A percentile compares a stretch with the other conserved stretches of the same genome.
These are phyloP conservation scores for Pachydiplax longipennis DNA, from an alignment of 2,888 invertebrate genomes.

Conservation along the genomic window DNA sequence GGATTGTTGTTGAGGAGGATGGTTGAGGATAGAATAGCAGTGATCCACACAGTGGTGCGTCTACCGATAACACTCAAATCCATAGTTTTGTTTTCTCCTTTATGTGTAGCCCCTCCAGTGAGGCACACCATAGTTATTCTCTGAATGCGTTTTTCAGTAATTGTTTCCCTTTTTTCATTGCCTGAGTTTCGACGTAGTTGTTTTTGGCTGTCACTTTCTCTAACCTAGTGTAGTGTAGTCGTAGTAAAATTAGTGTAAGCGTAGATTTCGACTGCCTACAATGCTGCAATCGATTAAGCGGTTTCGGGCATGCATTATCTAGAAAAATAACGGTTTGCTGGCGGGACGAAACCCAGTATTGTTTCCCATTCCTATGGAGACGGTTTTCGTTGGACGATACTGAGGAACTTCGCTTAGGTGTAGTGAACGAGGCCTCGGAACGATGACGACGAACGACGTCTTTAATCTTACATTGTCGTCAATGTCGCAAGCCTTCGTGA, in stretches of 20 bases:
- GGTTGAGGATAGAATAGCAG: slow-evolving; percentile 8
- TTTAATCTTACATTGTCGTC: neutral
- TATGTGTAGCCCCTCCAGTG: neutral
- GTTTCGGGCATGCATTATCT: slow-evolving; percentile 28
- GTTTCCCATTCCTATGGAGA: neutral
- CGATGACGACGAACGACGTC: neutral
- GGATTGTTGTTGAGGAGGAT: neutral
- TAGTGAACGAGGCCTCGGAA: neutral
- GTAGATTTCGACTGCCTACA: slow-evolving; percentile 37
- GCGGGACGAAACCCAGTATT: neutral
- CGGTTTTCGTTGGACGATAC: neutral
- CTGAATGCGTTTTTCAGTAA: slow-evolving; percentile 6
- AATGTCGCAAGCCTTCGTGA: slow-evolving; percentile 25
- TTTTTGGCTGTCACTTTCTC: slow-evolving; percentile 6
- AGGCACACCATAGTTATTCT: slow-evolving; percentile 22
- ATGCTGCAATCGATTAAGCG: slow-evolving; percentile 24
- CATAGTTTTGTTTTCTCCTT: slow-evolving; percentile 9
- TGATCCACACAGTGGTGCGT: neutral
- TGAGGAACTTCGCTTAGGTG: neutral
- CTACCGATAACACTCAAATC: neutral
- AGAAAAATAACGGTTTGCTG: neutral
- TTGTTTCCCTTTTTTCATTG: neutral
- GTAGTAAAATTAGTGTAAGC: slow-evolving; percentile 21
- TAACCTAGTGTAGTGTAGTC: slow-evolving; percentile 25
- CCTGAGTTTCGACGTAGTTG: slow-evolving; percentile 23